These are phyloP conservation scores for Eilema sororculum DNA, from an alignment of 2,888 invertebrate genomes.

Conservation along the genomic window DNA sequence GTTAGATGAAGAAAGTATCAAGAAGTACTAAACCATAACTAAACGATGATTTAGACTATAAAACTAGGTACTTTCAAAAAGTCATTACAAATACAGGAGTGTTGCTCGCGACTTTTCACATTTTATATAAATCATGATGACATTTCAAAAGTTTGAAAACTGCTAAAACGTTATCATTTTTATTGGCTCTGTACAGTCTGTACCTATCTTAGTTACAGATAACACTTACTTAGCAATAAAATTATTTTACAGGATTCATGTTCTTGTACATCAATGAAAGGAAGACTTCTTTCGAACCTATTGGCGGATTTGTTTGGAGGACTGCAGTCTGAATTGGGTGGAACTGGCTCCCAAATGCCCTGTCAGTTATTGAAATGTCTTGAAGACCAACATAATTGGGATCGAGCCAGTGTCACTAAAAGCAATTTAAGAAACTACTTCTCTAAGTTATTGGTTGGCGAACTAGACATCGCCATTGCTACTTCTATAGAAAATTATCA, in stretches of 20 bases:
- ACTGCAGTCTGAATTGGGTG: conserved; percentile 69
- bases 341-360: conserved; percentile 67
- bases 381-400: conserved; percentile 80
- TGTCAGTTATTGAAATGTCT: conserved; percentile 79
- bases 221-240: no score
- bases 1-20: no score
- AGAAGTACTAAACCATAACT: no score
- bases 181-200: no score
- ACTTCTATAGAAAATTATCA: conserved; percentile 80
- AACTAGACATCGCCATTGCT: conserved; percentile 80
- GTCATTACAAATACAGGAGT: no score
- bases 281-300: conserved; percentile 69
- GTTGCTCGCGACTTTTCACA: no score
- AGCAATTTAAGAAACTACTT: conserved; percentile 71
- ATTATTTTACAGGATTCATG: conserved; percentile 68
- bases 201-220: no score
- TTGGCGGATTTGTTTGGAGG: conserved; percentile 74
- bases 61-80: no score
- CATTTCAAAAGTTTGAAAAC: no score
- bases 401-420: conserved; percentile 67
- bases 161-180: no score
- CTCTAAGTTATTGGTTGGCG: conserved; percentile 68
- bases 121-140: no score
- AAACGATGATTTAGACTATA: no score
- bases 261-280: conserved; percentile 75